Base-by-base conservation (phyloP, 64 coral and sea anemone genomes). In the Montipora capricornis region DNA sequence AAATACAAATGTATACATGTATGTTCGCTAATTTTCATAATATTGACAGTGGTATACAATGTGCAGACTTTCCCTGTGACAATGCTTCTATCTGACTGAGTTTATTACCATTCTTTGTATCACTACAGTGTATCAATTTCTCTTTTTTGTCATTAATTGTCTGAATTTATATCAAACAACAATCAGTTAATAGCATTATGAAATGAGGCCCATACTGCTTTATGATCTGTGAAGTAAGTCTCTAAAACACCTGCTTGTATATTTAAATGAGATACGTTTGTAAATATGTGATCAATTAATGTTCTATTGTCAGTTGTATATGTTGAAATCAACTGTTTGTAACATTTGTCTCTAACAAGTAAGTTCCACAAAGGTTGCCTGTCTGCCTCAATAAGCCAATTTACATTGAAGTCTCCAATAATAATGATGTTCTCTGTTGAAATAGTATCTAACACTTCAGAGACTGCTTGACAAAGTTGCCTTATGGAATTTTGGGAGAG, bases 321-420 rank as follows among this genome's bases (percentile, higher is more conserved):
- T 11, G 47, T 15, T 82, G 47, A 55, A 15, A 82, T 47, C 15
- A 82, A 58, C 12, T 82, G 47, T 82, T 6, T 53, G 60, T 55
- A 51, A 58, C 19, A 15, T 22, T 82, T 24, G 11, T 82, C 48
- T 82, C 29, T 58, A 17, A 58, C 49, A 82, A 82, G 15, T 11
- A 82, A 13, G 49, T 55, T 55, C 11, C 49, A 82, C 13, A 82
- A 47, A 37, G 80, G 80, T 51, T 11, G 6, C 19, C 50, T 53
- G 47, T 82, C 80, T 55, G 80, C 9, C 22, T 51, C 80, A n/a
- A 73, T 75, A n/a, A 88, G 73, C 87, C 87, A 88, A 68, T 88
- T 88, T 16, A 46, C 12, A 87, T 74, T 87, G 46, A 87, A 87
- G 45, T 87, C 84, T 73, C 84, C 84, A 45, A 53, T 53, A 53